Percentiles rank a stretch among this genome's conserved stretches.
phyloP scores from a whole-genome alignment of 2,113 vertebrate species.

The Syrmaticus mikado region DNA sequence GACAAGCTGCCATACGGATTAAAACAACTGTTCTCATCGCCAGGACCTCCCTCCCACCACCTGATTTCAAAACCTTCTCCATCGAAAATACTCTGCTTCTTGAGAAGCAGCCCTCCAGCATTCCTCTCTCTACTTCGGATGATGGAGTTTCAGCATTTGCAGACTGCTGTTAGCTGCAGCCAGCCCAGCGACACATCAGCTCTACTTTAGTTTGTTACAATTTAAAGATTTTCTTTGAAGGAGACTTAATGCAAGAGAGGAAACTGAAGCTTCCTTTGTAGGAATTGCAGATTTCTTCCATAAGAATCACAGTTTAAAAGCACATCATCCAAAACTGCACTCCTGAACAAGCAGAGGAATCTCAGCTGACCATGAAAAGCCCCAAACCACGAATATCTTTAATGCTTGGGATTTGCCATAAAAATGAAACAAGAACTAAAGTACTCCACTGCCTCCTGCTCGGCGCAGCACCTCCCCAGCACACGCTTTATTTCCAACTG shows the following conservation, averaged over 20 bases:
- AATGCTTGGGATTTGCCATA: background rate
- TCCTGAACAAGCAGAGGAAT: background rate
- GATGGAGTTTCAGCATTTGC: background rate
- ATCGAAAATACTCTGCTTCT: background rate
- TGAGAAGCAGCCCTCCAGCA: background rate
- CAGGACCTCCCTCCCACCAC: background rate
- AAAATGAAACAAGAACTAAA: background rate
- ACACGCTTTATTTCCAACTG: background rate
- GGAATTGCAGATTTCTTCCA: background rate
- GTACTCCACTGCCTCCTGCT: background rate
- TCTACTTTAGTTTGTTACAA: background rate
- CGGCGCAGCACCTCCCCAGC: accelerated
- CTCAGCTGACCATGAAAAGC: background rate
- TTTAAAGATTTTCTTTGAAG: background rate
- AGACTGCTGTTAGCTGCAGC: background rate
- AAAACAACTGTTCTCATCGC: background rate
- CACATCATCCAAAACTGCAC: background rate
- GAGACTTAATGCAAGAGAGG: accelerated
- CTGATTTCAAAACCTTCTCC: background rate
- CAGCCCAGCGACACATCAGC: background rate
- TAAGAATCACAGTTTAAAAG: background rate
- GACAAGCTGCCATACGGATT: background rate
- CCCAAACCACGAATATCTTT: background rate
- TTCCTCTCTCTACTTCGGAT: background rate
- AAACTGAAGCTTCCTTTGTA: background rate